phyloP scores from a whole-genome alignment of 2,797 vertebrate genomes.

The Picus viridis region DNA sequence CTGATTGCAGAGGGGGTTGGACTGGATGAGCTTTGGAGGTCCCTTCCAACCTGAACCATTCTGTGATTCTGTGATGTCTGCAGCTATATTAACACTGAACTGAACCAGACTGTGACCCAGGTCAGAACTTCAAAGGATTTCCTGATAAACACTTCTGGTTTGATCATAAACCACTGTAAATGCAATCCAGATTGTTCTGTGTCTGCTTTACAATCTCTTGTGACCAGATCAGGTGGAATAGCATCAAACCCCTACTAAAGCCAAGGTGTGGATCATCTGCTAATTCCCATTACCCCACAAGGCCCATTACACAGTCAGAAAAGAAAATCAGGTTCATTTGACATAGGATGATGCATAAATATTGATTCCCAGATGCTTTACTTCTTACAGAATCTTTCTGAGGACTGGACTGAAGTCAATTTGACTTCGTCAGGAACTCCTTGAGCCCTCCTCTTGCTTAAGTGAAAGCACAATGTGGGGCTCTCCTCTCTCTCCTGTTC shows the following conservation, averaged over 20 bases:
- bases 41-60: too few relatives aligned
- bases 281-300: conserved; percentile 17
- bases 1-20: too few relatives aligned
- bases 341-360: conserved; percentile 40
- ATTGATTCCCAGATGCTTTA: conserved; percentile 48
- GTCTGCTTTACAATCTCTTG: background rate
- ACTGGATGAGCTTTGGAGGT: too few relatives aligned
- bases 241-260: conserved; percentile 9
- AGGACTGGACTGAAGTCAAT: conserved; percentile 20
- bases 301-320: conserved; percentile 12
- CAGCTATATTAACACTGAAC: background rate
- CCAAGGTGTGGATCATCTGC: background rate
- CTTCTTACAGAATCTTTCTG: conserved; percentile 21
- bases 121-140: background rate
- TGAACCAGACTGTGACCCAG: background rate
- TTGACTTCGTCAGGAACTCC: conserved; percentile 4
- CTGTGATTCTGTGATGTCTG: background rate
- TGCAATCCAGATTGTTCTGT: background rate
- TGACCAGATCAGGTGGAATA: background rate
- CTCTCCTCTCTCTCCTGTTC: background rate
- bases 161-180: background rate
- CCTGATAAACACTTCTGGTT: conserved; percentile 3
- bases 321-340: conserved; percentile 37
- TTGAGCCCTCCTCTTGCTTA: background rate
- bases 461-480: background rate